A percentile compares a stretch with the other conserved stretches of the same genome.
Evolutionary conservation across 2,113 vertebrate genomes (phyloP).

Genomic region (Gallinago jamesoni): DNA sequence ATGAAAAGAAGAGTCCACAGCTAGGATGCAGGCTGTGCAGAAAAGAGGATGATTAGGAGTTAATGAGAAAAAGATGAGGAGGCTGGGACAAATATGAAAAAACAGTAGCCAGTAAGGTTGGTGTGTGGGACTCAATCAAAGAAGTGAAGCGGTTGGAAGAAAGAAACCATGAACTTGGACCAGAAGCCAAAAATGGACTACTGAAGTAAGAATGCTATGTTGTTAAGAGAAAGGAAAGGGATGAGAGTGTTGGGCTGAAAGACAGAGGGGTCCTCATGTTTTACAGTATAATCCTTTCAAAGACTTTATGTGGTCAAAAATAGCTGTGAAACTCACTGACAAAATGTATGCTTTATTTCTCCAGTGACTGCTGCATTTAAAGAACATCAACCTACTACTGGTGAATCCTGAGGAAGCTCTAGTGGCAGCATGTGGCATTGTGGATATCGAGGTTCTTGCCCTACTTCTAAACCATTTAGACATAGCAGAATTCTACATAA

Average conservation of each 20-base stretch:
- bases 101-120: not conserved
- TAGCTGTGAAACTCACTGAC: not conserved
- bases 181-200: not conserved
- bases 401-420: not conserved
- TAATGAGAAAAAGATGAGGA: not conserved
- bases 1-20: not conserved
- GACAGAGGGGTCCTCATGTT: not conserved
- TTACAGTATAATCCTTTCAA: not conserved
- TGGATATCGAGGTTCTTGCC: not conserved
- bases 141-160: not conserved
- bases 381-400: not conserved
- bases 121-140: not conserved
- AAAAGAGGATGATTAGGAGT: not conserved
- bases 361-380: not conserved
- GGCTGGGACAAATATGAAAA: not conserved
- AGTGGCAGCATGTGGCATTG: not conserved
- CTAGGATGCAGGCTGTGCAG: not conserved
- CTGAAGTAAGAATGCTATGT: not conserved
- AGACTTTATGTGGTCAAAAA: not conserved
- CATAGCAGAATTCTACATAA: not conserved
- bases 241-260: not conserved
- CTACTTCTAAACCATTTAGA: not conserved
- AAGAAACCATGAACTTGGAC: not conserved
- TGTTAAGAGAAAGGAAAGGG: not conserved
- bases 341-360: not conserved